Evolutionary conservation across 2,888 invertebrate species (phyloP).

Genomic region (Caenorhabditis parvicauda): DNA sequence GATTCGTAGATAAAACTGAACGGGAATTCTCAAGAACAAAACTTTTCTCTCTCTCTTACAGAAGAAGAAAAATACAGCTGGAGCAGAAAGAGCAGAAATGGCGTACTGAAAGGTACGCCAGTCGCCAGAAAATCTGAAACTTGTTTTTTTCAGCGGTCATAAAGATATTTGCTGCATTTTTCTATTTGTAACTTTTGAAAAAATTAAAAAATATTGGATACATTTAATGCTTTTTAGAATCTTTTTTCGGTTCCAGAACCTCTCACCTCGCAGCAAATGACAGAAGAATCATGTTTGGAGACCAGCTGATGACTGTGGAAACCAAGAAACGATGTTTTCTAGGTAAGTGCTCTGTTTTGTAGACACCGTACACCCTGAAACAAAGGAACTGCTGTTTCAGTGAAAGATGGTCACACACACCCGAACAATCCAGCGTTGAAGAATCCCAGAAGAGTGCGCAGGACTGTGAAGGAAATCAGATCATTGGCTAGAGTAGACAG

Average conservation of each 20-base stretch:
- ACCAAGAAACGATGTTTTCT: slow-evolving; percentile 56
- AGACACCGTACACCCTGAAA: slow-evolving; percentile 43
- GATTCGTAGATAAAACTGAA: slow-evolving; percentile 50
- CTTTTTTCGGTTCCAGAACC: too few relatives aligned
- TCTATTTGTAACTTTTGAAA: too few relatives aligned
- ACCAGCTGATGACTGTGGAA: slow-evolving; percentile 51
- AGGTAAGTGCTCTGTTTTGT: slow-evolving; percentile 55
- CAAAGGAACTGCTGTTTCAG: background rate
- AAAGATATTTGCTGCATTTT: background rate
- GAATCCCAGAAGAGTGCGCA: slow-evolving; percentile 47
- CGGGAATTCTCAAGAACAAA: background rate
- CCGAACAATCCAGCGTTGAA: slow-evolving; percentile 57
- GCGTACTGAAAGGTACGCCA: slow-evolving; percentile 50
- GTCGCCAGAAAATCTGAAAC: slow-evolving; percentile 42
- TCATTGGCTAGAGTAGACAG: slow-evolving; percentile 10
- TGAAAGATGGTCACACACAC: slow-evolving; percentile 12
- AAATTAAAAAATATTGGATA: too few relatives aligned
- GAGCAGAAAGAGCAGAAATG: slow-evolving; percentile 41
- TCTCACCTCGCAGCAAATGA: slow-evolving; percentile 45
- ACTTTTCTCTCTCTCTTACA: slow-evolving; percentile 3
- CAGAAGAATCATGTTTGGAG: slow-evolving; percentile 55
- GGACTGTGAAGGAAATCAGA: slow-evolving; percentile 44
- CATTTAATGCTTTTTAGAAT: too few relatives aligned
- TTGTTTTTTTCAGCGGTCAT: slow-evolving; percentile 14
- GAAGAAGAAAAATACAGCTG: slow-evolving; percentile 45